Evolutionary conservation across 2,797 vertebrate genomes (phyloP).

Genomic region (Tokudaia muenninki): DNA sequence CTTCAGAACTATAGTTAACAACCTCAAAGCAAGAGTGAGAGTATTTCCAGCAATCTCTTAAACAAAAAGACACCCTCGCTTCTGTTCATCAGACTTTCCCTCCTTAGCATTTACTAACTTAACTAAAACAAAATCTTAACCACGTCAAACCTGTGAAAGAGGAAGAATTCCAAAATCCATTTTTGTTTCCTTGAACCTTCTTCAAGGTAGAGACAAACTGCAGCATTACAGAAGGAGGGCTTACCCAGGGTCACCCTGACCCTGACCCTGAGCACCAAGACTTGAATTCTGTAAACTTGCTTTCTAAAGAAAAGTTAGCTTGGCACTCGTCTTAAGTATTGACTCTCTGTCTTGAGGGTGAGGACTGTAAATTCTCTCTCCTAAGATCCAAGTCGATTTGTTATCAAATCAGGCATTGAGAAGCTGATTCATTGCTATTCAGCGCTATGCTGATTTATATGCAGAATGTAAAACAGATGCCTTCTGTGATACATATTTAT

Average conservation of each 20-base stretch:
- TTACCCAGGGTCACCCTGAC: neutral
- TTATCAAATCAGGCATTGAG: constrained; percentile 99
- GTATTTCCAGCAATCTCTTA: neutral
- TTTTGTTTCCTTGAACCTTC: neutral
- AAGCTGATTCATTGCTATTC: constrained; percentile 99
- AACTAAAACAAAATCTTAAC: neutral
- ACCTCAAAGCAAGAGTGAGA: neutral
- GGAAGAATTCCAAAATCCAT: neutral
- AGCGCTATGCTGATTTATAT: constrained; percentile 99
- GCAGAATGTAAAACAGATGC: constrained; percentile 99
- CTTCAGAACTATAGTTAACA: neutral
- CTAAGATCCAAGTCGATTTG: constrained; percentile 99
- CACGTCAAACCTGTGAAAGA: neutral
- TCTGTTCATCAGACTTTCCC: neutral
- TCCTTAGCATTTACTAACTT: neutral
- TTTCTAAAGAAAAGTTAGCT: constrained; percentile 91
- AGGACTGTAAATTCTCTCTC: constrained; percentile 98
- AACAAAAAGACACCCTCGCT: neutral
- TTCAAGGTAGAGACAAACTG: neutral
- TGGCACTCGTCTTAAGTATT: constrained; percentile 92
- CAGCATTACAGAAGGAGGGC: neutral
- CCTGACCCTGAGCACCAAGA: constrained; percentile 61
- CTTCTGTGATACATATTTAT: constrained; percentile 99
- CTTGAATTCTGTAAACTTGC: constrained; percentile 88
- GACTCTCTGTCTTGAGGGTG: constrained; percentile 92